These are phyloP conservation scores for Triplophysa tibetana DNA, from an alignment of 2,113 vertebrate genomes.

Conservation along the genomic window DNA sequence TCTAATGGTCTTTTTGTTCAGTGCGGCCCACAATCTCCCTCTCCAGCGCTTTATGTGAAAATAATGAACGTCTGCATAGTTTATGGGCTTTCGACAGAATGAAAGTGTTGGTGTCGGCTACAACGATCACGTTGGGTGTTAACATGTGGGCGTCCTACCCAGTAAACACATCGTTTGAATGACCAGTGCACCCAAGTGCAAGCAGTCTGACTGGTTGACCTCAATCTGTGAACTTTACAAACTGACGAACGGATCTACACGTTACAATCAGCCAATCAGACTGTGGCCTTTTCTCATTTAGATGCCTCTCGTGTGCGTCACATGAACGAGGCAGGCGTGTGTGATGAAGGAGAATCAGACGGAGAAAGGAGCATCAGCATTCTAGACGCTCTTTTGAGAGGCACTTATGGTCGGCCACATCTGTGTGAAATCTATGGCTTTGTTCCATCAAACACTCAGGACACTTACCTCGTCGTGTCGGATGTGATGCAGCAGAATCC, in stretches of 20 bases:
- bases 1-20: constrained; percentile 41
- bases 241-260: neutral
- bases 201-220: no score
- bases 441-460: neutral
- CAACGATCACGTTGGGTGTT: no score
- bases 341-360: neutral
- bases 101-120: no score
- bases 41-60: neutral
- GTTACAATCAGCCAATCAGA: neutral
- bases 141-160: no score
- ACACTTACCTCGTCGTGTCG: neutral
- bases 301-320: neutral
- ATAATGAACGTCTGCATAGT: no score
- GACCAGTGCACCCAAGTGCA: no score
- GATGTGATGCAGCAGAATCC: neutral
- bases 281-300: neutral
- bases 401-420: neutral
- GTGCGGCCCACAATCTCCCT: constrained; percentile 5
- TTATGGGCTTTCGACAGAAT: neutral
- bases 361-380: neutral
- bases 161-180: no score
- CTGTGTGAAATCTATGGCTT: neutral
- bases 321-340: no score
- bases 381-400: neutral
- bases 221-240: no score